phyloP scores from a whole-genome alignment of 2,888 invertebrate species.

The Ophion ventricosus region DNA sequence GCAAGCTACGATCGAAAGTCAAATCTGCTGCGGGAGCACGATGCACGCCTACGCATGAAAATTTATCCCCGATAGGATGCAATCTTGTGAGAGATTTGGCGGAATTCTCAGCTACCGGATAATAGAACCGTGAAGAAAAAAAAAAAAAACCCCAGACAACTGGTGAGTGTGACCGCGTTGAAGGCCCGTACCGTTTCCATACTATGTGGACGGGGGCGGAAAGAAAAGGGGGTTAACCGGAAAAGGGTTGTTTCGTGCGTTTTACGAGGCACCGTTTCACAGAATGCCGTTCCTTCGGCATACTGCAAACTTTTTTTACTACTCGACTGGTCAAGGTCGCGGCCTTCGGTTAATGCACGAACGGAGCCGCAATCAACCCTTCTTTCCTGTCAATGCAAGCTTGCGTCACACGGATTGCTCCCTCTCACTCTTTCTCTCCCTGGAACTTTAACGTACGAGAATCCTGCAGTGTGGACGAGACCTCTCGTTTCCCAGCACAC shows the following conservation, averaged over 20 bases:
- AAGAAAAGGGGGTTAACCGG: constrained; percentile 37
- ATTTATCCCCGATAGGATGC: background rate
- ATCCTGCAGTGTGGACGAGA: constrained; percentile 24
- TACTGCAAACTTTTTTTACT: constrained; percentile 42
- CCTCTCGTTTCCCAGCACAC: background rate
- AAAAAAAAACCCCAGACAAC: constrained; percentile 23
- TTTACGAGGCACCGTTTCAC: constrained; percentile 63
- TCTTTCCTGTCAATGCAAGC: constrained; percentile 72
- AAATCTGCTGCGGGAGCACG: background rate
- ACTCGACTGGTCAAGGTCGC: constrained; percentile 68
- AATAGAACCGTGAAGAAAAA: constrained; percentile 8
- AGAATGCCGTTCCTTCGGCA: background rate
- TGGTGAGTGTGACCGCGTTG: constrained; percentile 60
- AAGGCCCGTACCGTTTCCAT: constrained; percentile 65
- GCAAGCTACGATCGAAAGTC: background rate
- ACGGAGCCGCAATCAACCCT: constrained; percentile 73
- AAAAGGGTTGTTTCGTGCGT: constrained; percentile 77
- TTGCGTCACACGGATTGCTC: background rate
- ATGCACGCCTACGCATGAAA: background rate
- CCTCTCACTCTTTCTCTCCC: background rate
- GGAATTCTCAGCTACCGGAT: constrained; percentile 36
- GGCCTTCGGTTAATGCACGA: constrained; percentile 53
- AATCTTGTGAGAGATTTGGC: constrained; percentile 25
- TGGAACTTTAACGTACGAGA: background rate
- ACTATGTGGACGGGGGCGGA: background rate